A percentile compares a stretch with the other conserved stretches of the same genome.
Conservation (phyloP, 2,888 invertebrate species). For the Isoperla grammatica region DNA sequence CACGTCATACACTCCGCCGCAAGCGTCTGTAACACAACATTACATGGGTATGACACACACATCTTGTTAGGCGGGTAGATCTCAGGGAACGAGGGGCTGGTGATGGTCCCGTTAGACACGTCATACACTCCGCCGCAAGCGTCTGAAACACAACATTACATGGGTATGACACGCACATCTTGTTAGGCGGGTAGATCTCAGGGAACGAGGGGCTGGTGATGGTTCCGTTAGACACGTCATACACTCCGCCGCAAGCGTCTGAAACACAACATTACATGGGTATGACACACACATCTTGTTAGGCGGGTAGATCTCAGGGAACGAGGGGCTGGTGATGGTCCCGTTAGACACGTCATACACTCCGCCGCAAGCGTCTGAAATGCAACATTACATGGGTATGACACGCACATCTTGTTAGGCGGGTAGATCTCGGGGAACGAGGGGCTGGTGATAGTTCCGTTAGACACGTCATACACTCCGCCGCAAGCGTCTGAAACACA, state of each 20-base stretch:
- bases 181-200: conserved; percentile 53
- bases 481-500: conserved; percentile 83
- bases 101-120: conserved; percentile 85
- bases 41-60: too few species aligned
- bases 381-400: background rate
- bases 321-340: conserved; percentile 92
- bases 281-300: conserved; percentile 95
- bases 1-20: conserved; percentile 84
- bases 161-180: too few species aligned
- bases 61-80: conserved; percentile 40
- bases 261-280: conserved; percentile 32
- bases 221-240: conserved; percentile 84
- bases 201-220: conserved; percentile 95
- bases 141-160: conserved; percentile 52
- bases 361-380: conserved; percentile 92
- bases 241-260: conserved; percentile 96
- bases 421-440: conserved; percentile 95
- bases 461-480: conserved; percentile 78
- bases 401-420: conserved; percentile 90
- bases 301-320: conserved; percentile 89
- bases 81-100: conserved; percentile 95
- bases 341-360: conserved; percentile 83
- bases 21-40: conserved; percentile 67
- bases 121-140: conserved; percentile 93
- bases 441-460: conserved; percentile 93